Conservation (phyloP, 2,888 invertebrate species). For the Neria commutata region DNA sequence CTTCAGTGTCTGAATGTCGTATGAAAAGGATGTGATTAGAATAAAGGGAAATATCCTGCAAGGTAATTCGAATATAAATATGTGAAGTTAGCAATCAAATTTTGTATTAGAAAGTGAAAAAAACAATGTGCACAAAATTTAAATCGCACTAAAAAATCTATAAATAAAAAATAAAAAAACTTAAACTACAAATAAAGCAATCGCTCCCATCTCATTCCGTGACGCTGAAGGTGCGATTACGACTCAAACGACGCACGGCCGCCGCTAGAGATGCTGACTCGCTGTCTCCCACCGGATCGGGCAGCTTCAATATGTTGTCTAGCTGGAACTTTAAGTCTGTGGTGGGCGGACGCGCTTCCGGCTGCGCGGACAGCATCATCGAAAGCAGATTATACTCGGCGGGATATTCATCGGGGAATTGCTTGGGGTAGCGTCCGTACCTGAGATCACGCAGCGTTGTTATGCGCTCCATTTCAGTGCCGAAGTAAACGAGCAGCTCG, state of each 20-base stretch:
- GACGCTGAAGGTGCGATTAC: conserved; percentile 50
- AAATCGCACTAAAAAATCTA: neutral
- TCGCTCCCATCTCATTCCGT: conserved; percentile 39
- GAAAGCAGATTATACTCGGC: conserved; percentile 75
- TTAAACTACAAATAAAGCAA: conserved; percentile 28
- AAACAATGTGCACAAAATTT: conserved; percentile 7
- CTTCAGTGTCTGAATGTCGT: too few relatives aligned
- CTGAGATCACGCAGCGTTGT: conserved; percentile 71
- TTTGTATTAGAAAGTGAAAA: neutral
- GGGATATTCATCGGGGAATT: conserved; percentile 70
- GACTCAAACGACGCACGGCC: conserved; percentile 45
- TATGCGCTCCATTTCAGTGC: conserved; percentile 89
- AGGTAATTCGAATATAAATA: too few relatives aligned
- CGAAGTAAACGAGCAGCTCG: conserved; percentile 88
- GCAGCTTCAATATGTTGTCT: conserved; percentile 43
- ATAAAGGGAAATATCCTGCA: too few relatives aligned
- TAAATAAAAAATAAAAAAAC: conserved; percentile 20
- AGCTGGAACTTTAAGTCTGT: conserved; percentile 66
- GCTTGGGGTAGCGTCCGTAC: conserved; percentile 71
- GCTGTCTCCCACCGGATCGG: conserved; percentile 40
- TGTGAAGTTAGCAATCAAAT: neutral
- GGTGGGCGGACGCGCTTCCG: conserved; percentile 77
- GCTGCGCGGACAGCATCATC: conserved; percentile 78
- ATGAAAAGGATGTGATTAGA: too few relatives aligned
- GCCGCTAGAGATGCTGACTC: conserved; percentile 40